Base-by-base conservation (phyloP, 1,140 invertebrate genomes). In the Zaprionus capensis region DNA sequence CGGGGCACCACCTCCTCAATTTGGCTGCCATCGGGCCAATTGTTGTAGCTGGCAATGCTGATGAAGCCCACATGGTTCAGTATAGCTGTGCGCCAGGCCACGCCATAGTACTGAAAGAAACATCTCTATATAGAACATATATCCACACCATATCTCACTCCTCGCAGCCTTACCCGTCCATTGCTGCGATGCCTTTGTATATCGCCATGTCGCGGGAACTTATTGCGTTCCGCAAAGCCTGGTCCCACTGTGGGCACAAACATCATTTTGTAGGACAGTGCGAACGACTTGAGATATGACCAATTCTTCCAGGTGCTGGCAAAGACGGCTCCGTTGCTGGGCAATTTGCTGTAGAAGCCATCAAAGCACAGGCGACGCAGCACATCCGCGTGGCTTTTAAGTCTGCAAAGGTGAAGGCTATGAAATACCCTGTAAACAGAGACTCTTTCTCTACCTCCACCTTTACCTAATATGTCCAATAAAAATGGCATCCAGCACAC, bases 301-400 rank as follows among this genome's bases (percentile, higher is more conserved):
- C 95, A 95, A 90, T 95, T 95, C 84, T 95, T 95, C 94, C 94
- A 95, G 9, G 95, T 94, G 68, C 94, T 95, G 14, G 94, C 94
- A 77, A 94, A 95, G 71, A 94, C 94, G 49, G 94, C 94, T 3
- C 94, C 94, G 91, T 95, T 95, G 28, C 93, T 93, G 1, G 94
- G 94, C 79, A 95, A 93, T 59, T 95, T 95, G n/a, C 94, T 95
- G 71, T 95, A 95, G 78, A 95, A 95, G 9, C 95, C 95, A 91
- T 95, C 94, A 75, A 95, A 95, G 68, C 94, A 93, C 17, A 94
- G 93, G 65, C 94, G 82, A 26, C 88, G 81, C 61, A 93, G 58
- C 22, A 90, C 81, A 77, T 92, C 91, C 49, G 90, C 91, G 76
- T 93, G 91, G 31, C 84, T 87, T 64, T 93, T 93, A 5, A 92